Conservation (phyloP, 1,140 invertebrate species). For the Meteorus sp. region DNA sequence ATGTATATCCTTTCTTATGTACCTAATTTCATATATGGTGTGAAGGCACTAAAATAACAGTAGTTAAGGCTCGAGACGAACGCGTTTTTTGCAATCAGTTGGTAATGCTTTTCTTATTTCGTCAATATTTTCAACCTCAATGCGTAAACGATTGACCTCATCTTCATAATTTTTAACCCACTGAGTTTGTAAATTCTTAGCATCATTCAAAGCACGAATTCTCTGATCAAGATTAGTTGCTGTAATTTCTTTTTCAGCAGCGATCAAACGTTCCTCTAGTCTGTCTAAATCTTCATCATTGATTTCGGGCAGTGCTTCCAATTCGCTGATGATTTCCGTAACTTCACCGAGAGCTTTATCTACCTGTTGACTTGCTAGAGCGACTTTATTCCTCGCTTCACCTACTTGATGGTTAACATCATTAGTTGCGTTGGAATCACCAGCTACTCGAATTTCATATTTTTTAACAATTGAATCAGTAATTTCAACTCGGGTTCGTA, state of each 20-base stretch:
- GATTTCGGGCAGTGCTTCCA: slow-evolving; percentile 77
- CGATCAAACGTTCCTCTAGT: slow-evolving; percentile 72
- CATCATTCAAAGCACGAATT: slow-evolving; percentile 70
- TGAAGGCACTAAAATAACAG: slow-evolving; percentile 33
- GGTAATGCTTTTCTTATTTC: slow-evolving; percentile 83
- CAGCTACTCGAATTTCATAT: slow-evolving; percentile 72
- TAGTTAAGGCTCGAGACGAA: slow-evolving; percentile 63
- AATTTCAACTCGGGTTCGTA: slow-evolving; percentile 71
- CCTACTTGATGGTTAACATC: slow-evolving; percentile 79
- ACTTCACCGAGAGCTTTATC: slow-evolving; percentile 78
- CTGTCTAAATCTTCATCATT: slow-evolving; percentile 69
- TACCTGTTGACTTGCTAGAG: slow-evolving; percentile 78
- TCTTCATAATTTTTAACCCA: slow-evolving; percentile 82
- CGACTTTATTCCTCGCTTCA: slow-evolving; percentile 80
- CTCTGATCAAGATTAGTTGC: slow-evolving; percentile 76
- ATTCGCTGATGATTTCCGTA: slow-evolving; percentile 76
- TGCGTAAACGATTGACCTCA: slow-evolving; percentile 72
- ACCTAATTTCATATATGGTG: slow-evolving; percentile 32
- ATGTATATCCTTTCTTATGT: too few species aligned
- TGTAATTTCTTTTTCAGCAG: slow-evolving; percentile 74
- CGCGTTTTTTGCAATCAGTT: slow-evolving; percentile 76
- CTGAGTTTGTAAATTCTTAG: slow-evolving; percentile 74
- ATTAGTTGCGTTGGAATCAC: slow-evolving; percentile 73
- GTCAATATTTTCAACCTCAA: slow-evolving; percentile 85
- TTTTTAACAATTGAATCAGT: slow-evolving; percentile 71